Base-by-base conservation (phyloP, 2,888 invertebrate genomes). In the Bugulina stolonifera region DNA sequence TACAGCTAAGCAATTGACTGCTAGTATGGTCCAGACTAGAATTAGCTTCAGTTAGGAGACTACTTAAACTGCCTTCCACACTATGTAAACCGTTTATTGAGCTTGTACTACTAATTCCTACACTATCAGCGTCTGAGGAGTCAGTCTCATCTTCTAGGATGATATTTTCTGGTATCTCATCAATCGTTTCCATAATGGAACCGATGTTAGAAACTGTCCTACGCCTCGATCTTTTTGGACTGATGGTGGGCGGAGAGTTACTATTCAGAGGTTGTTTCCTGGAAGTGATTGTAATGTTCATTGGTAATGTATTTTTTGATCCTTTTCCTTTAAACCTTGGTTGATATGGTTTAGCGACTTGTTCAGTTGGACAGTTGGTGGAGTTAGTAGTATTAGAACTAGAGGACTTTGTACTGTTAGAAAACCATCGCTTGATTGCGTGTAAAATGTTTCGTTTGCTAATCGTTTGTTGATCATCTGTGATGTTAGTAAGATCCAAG, bases 151-250 rank as follows among this genome's bases (percentile, higher is more conserved):
- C 32, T 5, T 14, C 34, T 64, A 64, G n/a, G 14, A 64, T 64
- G n/a, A 64, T 64, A 10, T 64, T 27, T 32, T 64, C 64, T 32
- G 64, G 64, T 2, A 64, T 34, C n/a, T 64, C 64, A 18, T 64
- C 64, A 27, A 64, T 64, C 5, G 64, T 64, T 64, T 64, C 64
- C 64, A 64, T 64, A 25, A 64, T 64, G 2, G 64, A 27, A 27
- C 64, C 64, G 32, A 64, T 32, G n/a, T 64, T 64, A 10, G 64
- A 64, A 14, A 64, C 32, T 10, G 64, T 64, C 27, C 64, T 2
- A 14, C 64, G 27, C 32, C 64, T 27, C 5, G 10, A 27, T 14
- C 64, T 22, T n/a, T 64, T 64, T 10, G 64, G 32, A 27, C 64
- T 64, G 64, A 64, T 32, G 2, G 25, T 14, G 2, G 64, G 64